phyloP scores from a whole-genome alignment of 2,888 invertebrate genomes.

The Eulithis prunata region DNA sequence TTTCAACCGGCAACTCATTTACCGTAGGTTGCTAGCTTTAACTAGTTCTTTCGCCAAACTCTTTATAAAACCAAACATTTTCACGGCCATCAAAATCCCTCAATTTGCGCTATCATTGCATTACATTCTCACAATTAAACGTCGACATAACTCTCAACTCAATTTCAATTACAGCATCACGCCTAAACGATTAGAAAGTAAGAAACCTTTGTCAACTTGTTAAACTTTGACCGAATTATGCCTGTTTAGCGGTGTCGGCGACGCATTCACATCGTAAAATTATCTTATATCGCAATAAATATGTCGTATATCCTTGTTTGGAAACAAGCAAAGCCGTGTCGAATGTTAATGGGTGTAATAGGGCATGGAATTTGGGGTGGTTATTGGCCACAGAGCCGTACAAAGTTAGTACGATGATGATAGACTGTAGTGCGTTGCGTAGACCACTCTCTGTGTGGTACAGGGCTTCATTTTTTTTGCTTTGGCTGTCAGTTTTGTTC shows the following conservation, averaged over 20 bases:
- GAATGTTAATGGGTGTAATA: conserved; percentile 69
- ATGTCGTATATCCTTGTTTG: conserved; percentile 72
- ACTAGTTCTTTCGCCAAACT: no score
- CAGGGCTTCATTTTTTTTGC: conserved; percentile 52
- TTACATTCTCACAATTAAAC: conserved; percentile 78
- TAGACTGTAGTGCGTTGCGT: neutral
- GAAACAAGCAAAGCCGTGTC: conserved; percentile 76
- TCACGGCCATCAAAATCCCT: conserved; percentile 23
- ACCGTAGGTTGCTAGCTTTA: no score
- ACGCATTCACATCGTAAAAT: conserved; percentile 81
- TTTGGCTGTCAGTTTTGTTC: conserved; percentile 49
- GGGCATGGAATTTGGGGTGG: conserved; percentile 68
- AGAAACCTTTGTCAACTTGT: conserved; percentile 78
- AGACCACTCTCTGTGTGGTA: conserved; percentile 52
- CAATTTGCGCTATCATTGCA: conserved; percentile 28
- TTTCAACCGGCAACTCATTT: no score
- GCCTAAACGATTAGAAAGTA: conserved; percentile 73
- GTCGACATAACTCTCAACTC: conserved; percentile 61
- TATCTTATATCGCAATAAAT: conserved; percentile 80
- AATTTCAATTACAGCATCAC: conserved; percentile 66
- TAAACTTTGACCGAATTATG: conserved; percentile 83
- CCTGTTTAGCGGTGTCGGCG: conserved; percentile 48
- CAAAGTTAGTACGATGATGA: conserved; percentile 4
- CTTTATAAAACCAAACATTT: conserved; percentile 20
- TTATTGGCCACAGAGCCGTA: conserved; percentile 18